A percentile compares a stretch with the other conserved stretches of the same genome.
phyloP scores from a whole-genome alignment of 2,113 vertebrate genomes.

The Carassius gibelio region DNA sequence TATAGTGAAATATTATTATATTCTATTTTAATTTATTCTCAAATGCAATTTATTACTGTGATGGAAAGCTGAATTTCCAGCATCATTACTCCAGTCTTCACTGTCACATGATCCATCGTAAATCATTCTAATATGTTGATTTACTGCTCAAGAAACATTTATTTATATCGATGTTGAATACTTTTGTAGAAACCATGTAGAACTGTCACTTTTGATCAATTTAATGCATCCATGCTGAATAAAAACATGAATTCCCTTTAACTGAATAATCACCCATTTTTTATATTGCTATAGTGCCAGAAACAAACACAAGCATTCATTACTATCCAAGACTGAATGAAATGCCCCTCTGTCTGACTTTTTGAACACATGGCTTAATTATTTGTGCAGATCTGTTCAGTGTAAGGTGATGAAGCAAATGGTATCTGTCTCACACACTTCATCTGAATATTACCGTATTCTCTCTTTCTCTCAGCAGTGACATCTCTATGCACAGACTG shows the following conservation, averaged over 20 bases:
- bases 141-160: not conserved
- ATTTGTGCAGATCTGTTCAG: not conserved
- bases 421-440: slow-evolving; percentile 9
- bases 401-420: not conserved
- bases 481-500: not conserved
- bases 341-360: slow-evolving; percentile 6
- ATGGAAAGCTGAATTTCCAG: not conserved
- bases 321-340: not conserved
- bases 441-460: not conserved
- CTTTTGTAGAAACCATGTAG: not conserved
- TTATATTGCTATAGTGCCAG: not conserved
- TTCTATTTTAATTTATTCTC: not conserved
- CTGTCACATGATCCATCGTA: not conserved
- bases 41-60: not conserved
- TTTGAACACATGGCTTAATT: not conserved
- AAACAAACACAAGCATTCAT: not conserved
- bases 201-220: not conserved
- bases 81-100: not conserved
- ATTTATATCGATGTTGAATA: not conserved
- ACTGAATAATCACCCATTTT: not conserved
- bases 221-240: not conserved
- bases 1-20: not conserved
- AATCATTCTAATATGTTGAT: not conserved
- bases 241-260: not conserved
- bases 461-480: not conserved